Conservation (phyloP, 2,888 invertebrate species). For the Blomia tropicalis region DNA sequence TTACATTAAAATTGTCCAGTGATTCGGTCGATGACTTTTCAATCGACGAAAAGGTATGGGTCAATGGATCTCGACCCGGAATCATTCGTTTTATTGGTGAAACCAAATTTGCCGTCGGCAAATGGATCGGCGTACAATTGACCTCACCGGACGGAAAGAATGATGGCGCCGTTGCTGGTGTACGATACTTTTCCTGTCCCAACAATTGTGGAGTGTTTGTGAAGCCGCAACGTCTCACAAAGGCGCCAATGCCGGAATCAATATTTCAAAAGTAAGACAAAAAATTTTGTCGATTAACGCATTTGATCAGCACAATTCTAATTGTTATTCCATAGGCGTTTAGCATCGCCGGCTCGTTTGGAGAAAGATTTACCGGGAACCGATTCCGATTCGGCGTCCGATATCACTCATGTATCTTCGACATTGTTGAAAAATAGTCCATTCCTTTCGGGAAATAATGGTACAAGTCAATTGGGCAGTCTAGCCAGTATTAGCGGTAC, state of each 20-base stretch:
- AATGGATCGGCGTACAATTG: constrained; percentile 25
- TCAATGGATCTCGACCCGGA: constrained; percentile 23
- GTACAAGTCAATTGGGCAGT: not conserved
- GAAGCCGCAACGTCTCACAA: constrained; percentile 22
- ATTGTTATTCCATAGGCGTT: constrained; percentile 7
- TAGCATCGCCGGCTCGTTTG: constrained; percentile 5
- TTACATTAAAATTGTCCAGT: not conserved
- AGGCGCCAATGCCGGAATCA: constrained; percentile 11
- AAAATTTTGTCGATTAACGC: not conserved
- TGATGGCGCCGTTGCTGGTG: constrained; percentile 24
- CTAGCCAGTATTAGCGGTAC: not conserved
- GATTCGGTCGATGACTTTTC: constrained; percentile 18
- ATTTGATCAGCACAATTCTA: not conserved
- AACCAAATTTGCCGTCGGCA: constrained; percentile 23
- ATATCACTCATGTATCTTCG: not conserved
- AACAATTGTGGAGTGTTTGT: constrained; percentile 24
- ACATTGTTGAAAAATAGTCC: constrained; percentile 1
- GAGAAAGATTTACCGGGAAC: constrained; percentile 9
- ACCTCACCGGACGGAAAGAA: constrained; percentile 24
- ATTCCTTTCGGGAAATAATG: not conserved
- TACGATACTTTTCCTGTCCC: constrained; percentile 23
- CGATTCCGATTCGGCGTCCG: constrained; percentile 12
- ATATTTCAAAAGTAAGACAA: constrained; percentile 13
- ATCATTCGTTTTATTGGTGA: constrained; percentile 21
- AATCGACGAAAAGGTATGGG: constrained; percentile 21